Evolutionary conservation across 2,888 invertebrate genomes (phyloP).

Genomic region (Hirtodrosophila cameraria): DNA sequence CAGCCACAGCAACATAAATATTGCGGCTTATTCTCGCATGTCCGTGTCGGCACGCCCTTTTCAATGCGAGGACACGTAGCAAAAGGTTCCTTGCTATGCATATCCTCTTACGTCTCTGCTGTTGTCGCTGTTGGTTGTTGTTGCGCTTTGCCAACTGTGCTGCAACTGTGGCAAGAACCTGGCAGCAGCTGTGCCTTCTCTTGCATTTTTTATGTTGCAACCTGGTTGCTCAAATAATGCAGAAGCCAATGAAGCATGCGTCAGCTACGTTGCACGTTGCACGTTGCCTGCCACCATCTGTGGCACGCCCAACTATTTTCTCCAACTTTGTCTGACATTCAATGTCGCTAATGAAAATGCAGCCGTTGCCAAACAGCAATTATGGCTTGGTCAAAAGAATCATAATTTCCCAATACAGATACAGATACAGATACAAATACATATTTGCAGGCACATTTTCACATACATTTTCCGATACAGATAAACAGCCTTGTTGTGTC

Average conservation of each 20-base stretch:
- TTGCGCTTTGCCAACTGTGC: constrained; percentile 32
- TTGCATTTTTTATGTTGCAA: constrained; percentile 81
- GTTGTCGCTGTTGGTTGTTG: constrained; percentile 23
- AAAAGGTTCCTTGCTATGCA: constrained; percentile 16
- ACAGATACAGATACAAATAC: constrained; percentile 7
- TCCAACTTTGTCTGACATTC: constrained; percentile 60
- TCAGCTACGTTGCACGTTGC: constrained; percentile 44
- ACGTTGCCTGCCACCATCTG: constrained; percentile 19
- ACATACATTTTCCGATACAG: constrained; percentile 5
- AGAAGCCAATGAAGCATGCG: constrained; percentile 80
- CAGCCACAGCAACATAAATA: constrained; percentile 72
- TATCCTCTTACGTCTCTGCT: constrained; percentile 19
- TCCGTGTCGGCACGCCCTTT: constrained; percentile 67
- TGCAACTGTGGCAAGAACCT: constrained; percentile 17
- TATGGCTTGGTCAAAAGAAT: constrained; percentile 23
- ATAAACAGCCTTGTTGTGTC: not conserved
- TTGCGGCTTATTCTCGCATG: constrained; percentile 73
- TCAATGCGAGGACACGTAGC: constrained; percentile 23
- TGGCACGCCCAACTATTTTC: constrained; percentile 60
- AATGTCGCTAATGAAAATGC: constrained; percentile 62
- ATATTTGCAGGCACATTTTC: not conserved
- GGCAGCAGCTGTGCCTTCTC: constrained; percentile 73
- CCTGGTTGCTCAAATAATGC: constrained; percentile 81
- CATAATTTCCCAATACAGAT: constrained; percentile 22
- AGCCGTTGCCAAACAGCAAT: constrained; percentile 48